Base-by-base conservation (phyloP, 2,797 vertebrate species). In the Premnoplex brunnescens region DNA sequence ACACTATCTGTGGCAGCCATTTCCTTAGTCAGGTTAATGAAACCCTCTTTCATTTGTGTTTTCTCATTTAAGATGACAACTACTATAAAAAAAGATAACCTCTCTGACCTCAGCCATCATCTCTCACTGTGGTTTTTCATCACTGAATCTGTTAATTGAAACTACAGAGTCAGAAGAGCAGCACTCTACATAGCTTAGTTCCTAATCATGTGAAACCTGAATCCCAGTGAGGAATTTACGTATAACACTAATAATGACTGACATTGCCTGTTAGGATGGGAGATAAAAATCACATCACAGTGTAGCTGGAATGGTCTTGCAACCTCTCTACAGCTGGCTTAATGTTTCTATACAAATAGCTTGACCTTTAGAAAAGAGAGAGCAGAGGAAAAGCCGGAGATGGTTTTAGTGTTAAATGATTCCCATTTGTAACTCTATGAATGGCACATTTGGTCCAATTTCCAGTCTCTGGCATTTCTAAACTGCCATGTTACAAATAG, bases 351-450 rank as follows among this genome's bases (percentile, higher is more conserved):
- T 75, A 95, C 52, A 92, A 96, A 94, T 93, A 95, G 68, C 37
- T 87, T 96, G 93, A 96, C 94, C 96, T 96, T 97, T 94, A 94
- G 64, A 93, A 91, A 91, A 91, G 55, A 55, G 22, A 67, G 32
- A 87, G 28, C 5, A 18, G 16, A 80, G 21, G 12, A 73, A 88
- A 95, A 93, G 82, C 43, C 69, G 30, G 62, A 92, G 79, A 68
- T 44, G 34, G 71, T 92, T 88, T 78, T 81, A 92, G 74, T 9
- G 3, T 95, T 95, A 96, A 96, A 94, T 49, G 9, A 88, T 97
- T 96, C 92, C 93, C 72, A 81, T 95, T 96, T 93, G 88, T 96
- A 94, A 71, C 68, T 83, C 75, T 32, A 14, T 80, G 88, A 96
- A 95, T 60, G 78, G 92, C 89, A 95, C 58, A 90, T 91, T 95